Conservation (phyloP, 2,797 vertebrate species). For the Liasis olivaceus region DNA sequence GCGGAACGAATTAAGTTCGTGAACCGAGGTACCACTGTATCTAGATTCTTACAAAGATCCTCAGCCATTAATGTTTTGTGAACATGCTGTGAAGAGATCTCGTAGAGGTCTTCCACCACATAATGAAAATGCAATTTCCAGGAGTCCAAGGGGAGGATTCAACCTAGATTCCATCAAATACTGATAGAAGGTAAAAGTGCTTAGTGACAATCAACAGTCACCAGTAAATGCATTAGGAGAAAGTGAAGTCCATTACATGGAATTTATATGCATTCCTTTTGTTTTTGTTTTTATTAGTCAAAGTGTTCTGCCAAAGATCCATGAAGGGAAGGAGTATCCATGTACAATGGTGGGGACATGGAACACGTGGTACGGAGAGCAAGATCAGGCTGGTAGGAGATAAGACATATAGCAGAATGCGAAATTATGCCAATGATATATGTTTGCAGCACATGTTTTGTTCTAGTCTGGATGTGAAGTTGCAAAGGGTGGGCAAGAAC, state of each 20-base stretch:
- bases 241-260: constrained; percentile 24
- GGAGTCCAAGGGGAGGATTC: background rate
- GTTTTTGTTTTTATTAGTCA: constrained; percentile 81
- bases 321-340: constrained; percentile 92
- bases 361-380: constrained; percentile 99
- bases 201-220: background rate
- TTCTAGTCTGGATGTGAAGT: background rate
- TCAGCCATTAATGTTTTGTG: background rate
- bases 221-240: background rate
- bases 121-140: background rate
- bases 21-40: no score
- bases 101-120: background rate
- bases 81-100: background rate
- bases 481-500: background rate
- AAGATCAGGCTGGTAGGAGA: constrained; percentile 97
- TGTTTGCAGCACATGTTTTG: constrained; percentile 44
- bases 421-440: constrained; percentile 54
- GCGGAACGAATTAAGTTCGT: no score
- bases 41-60: background rate
- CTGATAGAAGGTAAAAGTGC: background rate
- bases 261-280: constrained; percentile 66
- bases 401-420: constrained; percentile 63
- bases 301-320: constrained; percentile 92
- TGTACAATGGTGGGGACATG: constrained; percentile 98
- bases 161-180: background rate